Percentiles rank a stretch among this genome's conserved stretches.
Conservation (phyloP, 1,140 invertebrate genomes). For the Physella acuta region DNA sequence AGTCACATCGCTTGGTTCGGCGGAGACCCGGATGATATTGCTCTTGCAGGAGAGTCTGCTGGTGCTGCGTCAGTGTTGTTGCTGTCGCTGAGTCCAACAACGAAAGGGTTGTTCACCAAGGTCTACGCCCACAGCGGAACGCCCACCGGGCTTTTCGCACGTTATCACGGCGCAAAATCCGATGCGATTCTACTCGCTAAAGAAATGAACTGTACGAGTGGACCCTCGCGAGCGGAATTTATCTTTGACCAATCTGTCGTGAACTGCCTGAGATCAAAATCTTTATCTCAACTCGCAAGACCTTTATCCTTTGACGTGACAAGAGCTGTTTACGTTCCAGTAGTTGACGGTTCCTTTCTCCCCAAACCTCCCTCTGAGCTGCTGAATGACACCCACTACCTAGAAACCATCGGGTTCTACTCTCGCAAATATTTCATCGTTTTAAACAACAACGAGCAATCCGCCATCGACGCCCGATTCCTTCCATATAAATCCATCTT, state of each 20-base stretch:
- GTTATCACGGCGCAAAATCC: not conserved
- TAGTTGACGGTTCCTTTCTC: not conserved
- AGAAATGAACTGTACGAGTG: not conserved
- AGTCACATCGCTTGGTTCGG: conserved; percentile 46
- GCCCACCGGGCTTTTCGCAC: not conserved
- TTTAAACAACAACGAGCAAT: not conserved
- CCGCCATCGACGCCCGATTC: not conserved
- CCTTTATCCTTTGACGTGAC: not conserved
- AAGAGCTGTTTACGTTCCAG: not conserved
- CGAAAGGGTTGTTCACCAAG: conserved; percentile 33
- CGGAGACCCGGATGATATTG: conserved; percentile 39
- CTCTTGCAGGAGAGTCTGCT: conserved; percentile 45
- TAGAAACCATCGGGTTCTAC: not conserved
- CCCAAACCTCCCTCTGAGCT: not conserved
- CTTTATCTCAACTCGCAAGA: not conserved
- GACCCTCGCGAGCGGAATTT: not conserved
- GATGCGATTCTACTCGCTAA: not conserved
- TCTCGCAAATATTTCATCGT: not conserved
- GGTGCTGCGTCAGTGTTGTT: conserved; percentile 28
- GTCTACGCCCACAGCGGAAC: not conserved
- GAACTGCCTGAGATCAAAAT: not conserved
- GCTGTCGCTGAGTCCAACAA: conserved; percentile 29
- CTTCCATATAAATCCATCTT: not conserved
- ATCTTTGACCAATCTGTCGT: too few species aligned
- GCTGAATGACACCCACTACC: not conserved